A percentile compares a stretch with the other conserved stretches of the same genome.
Conservation (phyloP, 2,888 invertebrate species). For the Eupithecia subfuscata region DNA sequence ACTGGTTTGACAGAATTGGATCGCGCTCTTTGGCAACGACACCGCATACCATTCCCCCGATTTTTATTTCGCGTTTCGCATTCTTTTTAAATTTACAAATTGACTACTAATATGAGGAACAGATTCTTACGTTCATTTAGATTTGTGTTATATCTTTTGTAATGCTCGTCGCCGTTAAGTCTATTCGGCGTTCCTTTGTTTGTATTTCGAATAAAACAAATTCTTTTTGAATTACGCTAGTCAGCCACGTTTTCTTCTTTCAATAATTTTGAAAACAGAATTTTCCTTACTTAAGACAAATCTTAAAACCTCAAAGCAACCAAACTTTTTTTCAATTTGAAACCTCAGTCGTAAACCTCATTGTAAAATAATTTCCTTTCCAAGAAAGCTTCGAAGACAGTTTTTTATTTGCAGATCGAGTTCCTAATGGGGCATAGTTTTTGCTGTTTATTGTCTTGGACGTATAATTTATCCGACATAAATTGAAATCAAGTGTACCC, state of each 20-base stretch:
- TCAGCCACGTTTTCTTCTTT: not conserved
- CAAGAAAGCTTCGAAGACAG: not conserved
- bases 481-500: constrained; percentile 46
- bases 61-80: constrained; percentile 39
- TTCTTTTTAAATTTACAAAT: constrained; percentile 48
- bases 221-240: constrained; percentile 11
- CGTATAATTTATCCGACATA: constrained; percentile 52
- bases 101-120: constrained; percentile 46
- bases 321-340: not conserved
- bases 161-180: constrained; percentile 34
- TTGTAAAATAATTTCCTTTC: constrained; percentile 20
- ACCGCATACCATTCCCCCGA: constrained; percentile 44
- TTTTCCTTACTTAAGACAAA: not conserved
- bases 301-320: not conserved
- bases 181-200: constrained; percentile 33
- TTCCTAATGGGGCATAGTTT: constrained; percentile 31
- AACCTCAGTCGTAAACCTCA: not conserved
- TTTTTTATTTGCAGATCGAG: constrained; percentile 19
- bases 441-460: constrained; percentile 49
- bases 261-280: constrained; percentile 4
- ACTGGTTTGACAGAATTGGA: constrained; percentile 76
- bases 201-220: constrained; percentile 14
- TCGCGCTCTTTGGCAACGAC: constrained; percentile 67
- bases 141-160: constrained; percentile 36
- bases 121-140: constrained; percentile 42